Evolutionary conservation across 2,113 vertebrate species (phyloP).

Genomic region (Mugil cephalus): DNA sequence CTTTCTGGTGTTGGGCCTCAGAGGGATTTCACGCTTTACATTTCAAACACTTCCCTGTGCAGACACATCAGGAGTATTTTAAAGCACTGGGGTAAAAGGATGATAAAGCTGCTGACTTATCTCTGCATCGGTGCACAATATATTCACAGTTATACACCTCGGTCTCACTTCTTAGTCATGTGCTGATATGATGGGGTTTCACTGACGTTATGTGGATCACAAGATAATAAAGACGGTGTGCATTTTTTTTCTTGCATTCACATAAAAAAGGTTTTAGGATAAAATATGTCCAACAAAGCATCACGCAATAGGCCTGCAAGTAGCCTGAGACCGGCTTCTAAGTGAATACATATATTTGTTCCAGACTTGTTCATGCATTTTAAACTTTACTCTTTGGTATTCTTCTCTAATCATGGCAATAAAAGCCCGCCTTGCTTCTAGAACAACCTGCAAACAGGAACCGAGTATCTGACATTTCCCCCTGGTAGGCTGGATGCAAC

Average conservation of each 20-base stretch:
- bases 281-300: neutral
- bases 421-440: neutral
- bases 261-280: neutral
- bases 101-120: constrained; percentile 19
- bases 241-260: neutral
- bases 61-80: constrained; percentile 39
- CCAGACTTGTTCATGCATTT: too few relatives aligned
- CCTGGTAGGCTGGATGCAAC: constrained; percentile 23
- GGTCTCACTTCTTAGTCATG: constrained; percentile 39
- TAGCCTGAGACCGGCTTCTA: too few relatives aligned
- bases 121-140: neutral
- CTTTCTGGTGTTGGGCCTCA: constrained; percentile 21
- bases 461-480: constrained; percentile 27
- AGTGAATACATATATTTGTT: too few relatives aligned
- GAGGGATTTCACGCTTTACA: constrained; percentile 48
- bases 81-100: constrained; percentile 29
- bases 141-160: constrained; percentile 31
- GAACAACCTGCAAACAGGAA: constrained; percentile 5
- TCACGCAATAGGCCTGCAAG: too few relatives aligned
- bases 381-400: neutral
- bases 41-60: constrained; percentile 34
- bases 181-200: neutral
- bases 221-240: constrained; percentile 18
- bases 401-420: neutral
- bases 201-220: constrained; percentile 6